These are phyloP conservation scores for Chrosomus eos DNA, from an alignment of 2,797 vertebrate species.

Conservation along the genomic window DNA sequence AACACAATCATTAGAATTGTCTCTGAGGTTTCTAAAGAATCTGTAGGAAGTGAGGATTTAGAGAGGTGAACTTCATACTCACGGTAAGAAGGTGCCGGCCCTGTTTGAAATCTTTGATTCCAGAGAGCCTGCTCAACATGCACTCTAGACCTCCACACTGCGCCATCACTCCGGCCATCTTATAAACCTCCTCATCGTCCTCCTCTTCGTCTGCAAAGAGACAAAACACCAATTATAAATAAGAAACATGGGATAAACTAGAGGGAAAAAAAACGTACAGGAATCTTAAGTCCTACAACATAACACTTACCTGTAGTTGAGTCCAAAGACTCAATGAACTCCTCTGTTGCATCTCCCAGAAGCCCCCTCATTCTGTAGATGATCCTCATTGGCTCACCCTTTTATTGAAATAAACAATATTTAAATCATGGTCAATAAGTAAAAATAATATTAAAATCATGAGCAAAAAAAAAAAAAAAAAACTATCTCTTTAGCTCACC, in stretches of 20 bases:
- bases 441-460: not conserved
- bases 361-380: constrained; percentile 98
- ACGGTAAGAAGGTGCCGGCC: constrained; percentile 95
- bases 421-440: not conserved
- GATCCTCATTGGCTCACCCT: constrained; percentile 99
- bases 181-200: constrained; percentile 98
- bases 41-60: not conserved
- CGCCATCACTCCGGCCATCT: constrained; percentile 99
- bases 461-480: too few species aligned
- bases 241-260: not conserved
- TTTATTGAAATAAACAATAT: constrained; percentile 57
- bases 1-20: not conserved
- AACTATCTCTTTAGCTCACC: constrained; percentile 71
- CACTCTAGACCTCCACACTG: constrained; percentile 96
- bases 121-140: constrained; percentile 95
- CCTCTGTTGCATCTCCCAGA: constrained; percentile 95
- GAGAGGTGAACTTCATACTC: constrained; percentile 67
- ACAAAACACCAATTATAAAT: not conserved
- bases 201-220: constrained; percentile 92
- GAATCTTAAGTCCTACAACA: not conserved
- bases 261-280: not conserved
- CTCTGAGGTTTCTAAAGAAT: not conserved
- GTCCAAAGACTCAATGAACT: constrained; percentile 97
- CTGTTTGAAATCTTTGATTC: constrained; percentile 98
- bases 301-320: constrained; percentile 89